Base-by-base conservation (phyloP, 2,113 vertebrate genomes). In the Grammatotria lemairii region DNA sequence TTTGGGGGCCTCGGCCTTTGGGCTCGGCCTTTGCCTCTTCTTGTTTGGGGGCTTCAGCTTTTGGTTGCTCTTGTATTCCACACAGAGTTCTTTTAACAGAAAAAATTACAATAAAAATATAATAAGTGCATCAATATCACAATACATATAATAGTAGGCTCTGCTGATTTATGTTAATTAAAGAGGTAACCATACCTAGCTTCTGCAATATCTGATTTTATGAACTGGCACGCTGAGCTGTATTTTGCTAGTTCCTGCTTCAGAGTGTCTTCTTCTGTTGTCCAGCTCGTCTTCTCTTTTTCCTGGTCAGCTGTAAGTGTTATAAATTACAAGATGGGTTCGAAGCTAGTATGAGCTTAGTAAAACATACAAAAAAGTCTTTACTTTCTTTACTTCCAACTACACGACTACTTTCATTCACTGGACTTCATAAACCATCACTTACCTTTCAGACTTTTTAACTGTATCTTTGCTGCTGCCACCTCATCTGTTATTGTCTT, bases 31-130 rank as follows among this genome's bases (percentile, higher is more conserved):
- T 81, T 1, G 55, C 11, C 4, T 31, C 19, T 40, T 73, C 38
- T 45, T 45, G 12, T 84, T 91, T 84, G 4, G 75, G 31, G 7
- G 55, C 79, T 0, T 90, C 68, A 1, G 13, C 5, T n/a, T 91
- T 4, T 10, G 47, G 5, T 9, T 83, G 38, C 3, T 84, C 75
- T 33, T 17, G 3, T 60, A 10, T 3, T 7, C 60, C 79, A 85
- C 96, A 97, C 81, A 96, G 54, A 5, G 49, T 87, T n/a, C 96
- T 97, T 68, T 58, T 65, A 88, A n/a, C 31, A 40, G 53, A 91
- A 87, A 83, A 7, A 79, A 21, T 11, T 70, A 51, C 17, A 88
- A 65, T 3, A 54, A 68, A 80, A 53, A 49, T 10, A 2, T 31
- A 38, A 49, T 79, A 9, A 83, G 81, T 65, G 3, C 7, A 81